A percentile compares a stretch with the other conserved stretches of the same genome.
Evolutionary conservation across 2,888 invertebrate species (phyloP).

Genomic region (Eupithecia pulchellata): DNA sequence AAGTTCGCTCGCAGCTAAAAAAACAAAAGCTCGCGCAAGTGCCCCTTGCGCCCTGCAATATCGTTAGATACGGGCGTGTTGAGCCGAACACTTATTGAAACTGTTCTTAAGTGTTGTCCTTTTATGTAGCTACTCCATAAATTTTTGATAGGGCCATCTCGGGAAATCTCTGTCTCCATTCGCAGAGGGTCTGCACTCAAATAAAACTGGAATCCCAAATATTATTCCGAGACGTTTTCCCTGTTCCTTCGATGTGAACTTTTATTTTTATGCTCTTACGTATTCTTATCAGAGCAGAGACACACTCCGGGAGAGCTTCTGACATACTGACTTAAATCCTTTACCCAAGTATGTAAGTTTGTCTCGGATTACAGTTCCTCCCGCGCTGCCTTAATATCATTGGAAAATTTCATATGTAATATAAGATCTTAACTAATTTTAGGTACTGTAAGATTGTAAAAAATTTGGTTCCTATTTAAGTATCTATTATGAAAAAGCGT

Average conservation of each 20-base stretch:
- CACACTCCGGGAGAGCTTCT: constrained; percentile 79
- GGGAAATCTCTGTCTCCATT: constrained; percentile 85
- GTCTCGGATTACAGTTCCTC: constrained; percentile 64
- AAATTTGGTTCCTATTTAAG: background rate
- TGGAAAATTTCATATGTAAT: constrained; percentile 46
- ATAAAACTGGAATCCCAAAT: constrained; percentile 85
- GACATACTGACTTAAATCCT: constrained; percentile 81
- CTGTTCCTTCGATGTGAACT: constrained; percentile 82
- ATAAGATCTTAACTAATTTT: background rate
- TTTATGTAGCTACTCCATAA: constrained; percentile 85
- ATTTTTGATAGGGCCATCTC: constrained; percentile 85
- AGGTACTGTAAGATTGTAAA: background rate
- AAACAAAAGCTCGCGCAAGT: constrained; percentile 24
- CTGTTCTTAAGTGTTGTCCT: constrained; percentile 84
- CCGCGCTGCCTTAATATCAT: constrained; percentile 56
- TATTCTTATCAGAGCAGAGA: constrained; percentile 83
- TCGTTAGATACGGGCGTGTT: constrained; percentile 63
- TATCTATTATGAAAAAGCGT: background rate
- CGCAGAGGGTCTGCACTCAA: constrained; percentile 83
- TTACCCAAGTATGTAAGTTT: constrained; percentile 68
- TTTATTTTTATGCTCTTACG: constrained; percentile 85
- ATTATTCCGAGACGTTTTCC: constrained; percentile 84
- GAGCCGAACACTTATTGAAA: constrained; percentile 81
- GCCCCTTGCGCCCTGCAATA: constrained; percentile 44
- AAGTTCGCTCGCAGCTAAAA: constrained; percentile 16